These are phyloP conservation scores for Sebastes taczanowskii DNA, from an alignment of 2,797 vertebrate species.

Conservation along the genomic window DNA sequence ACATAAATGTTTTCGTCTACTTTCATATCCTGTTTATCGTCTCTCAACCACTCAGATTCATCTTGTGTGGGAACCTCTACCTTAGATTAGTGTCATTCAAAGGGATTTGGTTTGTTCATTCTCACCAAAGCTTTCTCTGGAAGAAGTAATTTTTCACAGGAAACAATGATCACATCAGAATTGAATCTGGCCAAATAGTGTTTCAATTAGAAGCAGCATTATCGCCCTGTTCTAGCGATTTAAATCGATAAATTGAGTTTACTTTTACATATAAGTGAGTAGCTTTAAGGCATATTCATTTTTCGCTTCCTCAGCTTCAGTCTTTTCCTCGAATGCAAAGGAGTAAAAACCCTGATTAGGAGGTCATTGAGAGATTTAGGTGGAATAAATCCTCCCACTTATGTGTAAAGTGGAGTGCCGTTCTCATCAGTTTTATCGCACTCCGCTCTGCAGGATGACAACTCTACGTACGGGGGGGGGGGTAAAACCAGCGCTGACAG, in stretches of 20 bases:
- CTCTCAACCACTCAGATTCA: background rate
- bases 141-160: background rate
- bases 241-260: background rate
- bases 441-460: constrained; percentile 4
- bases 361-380: constrained; percentile 19
- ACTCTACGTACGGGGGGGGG: background rate
- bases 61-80: background rate
- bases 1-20: background rate
- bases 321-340: background rate
- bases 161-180: background rate
- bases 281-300: background rate
- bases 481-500: background rate
- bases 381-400: constrained; percentile 22
- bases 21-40: background rate
- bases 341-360: constrained; percentile 6
- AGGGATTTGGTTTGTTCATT: background rate
- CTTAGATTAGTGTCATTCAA: background rate
- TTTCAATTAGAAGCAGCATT: background rate
- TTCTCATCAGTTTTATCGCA: constrained; percentile 32
- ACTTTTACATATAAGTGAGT: background rate
- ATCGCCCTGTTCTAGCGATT: background rate
- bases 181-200: background rate
- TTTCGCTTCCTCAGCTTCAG: background rate
- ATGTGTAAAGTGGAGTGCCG: background rate
- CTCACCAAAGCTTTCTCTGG: background rate